Percentiles rank a stretch among this genome's conserved stretches.
Evolutionary conservation across 2,797 vertebrate species (phyloP).

Genomic region (Coreius guichenoti): DNA sequence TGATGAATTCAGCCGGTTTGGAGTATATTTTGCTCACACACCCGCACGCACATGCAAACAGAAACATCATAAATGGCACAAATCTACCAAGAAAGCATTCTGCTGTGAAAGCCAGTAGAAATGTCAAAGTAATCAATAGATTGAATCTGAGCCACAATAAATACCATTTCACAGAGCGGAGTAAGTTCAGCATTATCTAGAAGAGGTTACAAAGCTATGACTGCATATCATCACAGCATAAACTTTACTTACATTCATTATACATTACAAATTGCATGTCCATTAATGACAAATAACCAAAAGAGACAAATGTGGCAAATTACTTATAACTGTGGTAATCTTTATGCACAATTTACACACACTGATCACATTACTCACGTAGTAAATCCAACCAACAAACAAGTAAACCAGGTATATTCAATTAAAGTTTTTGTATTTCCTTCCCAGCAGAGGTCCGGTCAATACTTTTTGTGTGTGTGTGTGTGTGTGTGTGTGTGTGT

Average conservation of each 20-base stretch:
- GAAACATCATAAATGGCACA: background rate
- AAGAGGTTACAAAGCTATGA: background rate
- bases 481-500: no score
- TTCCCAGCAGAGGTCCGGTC: no score
- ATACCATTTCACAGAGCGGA: background rate
- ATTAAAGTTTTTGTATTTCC: no score
- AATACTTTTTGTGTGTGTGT: no score
- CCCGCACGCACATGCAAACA: background rate
- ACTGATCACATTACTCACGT: background rate
- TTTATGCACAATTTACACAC: background rate
- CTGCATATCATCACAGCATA: background rate
- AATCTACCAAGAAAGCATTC: background rate
- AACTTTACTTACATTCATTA: background rate
- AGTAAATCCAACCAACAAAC: background rate
- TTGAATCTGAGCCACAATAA: background rate
- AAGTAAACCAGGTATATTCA: background rate
- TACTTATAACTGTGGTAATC: background rate
- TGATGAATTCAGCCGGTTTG: background rate
- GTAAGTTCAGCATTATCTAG: background rate
- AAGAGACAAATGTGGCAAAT: background rate
- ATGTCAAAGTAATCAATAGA: constrained; percentile 39
- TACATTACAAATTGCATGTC: background rate
- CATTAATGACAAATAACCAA: background rate
- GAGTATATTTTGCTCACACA: background rate
- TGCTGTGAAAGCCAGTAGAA: background rate